A percentile compares a stretch with the other conserved stretches of the same genome.
Conservation (phyloP, 2,888 invertebrate species). For the Drosophila affinis region DNA sequence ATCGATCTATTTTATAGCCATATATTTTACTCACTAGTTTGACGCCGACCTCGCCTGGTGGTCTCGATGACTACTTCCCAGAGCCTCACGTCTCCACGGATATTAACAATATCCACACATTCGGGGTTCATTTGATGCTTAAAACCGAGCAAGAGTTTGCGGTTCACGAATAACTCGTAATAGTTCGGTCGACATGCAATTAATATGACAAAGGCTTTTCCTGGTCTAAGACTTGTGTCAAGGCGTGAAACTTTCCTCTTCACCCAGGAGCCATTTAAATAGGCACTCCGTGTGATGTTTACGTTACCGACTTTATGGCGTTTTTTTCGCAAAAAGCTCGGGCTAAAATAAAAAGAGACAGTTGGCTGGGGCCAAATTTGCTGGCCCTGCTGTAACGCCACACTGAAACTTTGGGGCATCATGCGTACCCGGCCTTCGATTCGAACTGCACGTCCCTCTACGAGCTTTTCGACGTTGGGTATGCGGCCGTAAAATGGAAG, state of each 20-base stretch:
- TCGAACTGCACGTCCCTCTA: conserved; percentile 84
- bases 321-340: conserved; percentile 85
- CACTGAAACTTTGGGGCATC: conserved; percentile 88
- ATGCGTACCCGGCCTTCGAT: conserved; percentile 87
- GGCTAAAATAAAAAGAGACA: conserved; percentile 89
- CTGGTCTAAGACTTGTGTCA: conserved; percentile 72
- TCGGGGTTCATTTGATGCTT: conserved; percentile 85
- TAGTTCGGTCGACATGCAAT: conserved; percentile 61
- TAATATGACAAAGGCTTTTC: conserved; percentile 71
- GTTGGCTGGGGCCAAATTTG: conserved; percentile 89
- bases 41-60: neutral
- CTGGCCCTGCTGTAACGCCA: conserved; percentile 88
- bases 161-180: conserved; percentile 83
- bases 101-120: conserved; percentile 86
- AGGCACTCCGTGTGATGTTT: conserved; percentile 88
- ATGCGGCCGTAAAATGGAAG: conserved; percentile 82
- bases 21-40: conserved; percentile 6
- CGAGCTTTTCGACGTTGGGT: conserved; percentile 72
- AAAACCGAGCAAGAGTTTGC: conserved; percentile 87
- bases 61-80: conserved; percentile 68
- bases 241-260: conserved; percentile 65
- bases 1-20: too few species aligned
- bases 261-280: conserved; percentile 84
- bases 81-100: conserved; percentile 89
- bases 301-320: conserved; percentile 83